Evolutionary conservation across 1,140 invertebrate species (phyloP).

Genomic region (Glomeris maerens): DNA sequence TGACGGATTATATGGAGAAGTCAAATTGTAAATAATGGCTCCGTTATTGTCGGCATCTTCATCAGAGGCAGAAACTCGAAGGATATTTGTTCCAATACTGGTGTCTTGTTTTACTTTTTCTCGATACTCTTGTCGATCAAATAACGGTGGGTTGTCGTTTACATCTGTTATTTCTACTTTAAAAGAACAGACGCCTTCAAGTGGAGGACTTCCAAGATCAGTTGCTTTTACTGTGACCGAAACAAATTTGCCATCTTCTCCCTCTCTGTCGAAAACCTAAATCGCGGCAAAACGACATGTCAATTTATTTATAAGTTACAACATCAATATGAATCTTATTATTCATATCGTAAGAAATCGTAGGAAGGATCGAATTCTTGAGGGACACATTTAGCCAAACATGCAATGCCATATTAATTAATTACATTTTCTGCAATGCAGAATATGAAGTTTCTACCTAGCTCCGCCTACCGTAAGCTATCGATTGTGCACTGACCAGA

Average conservation of each 20-base stretch:
- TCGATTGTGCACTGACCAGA: too few species aligned
- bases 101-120: slow-evolving; percentile 94
- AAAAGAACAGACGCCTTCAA: slow-evolving; percentile 89
- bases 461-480: too few species aligned
- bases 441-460: too few species aligned
- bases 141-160: slow-evolving; percentile 81
- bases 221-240: slow-evolving; percentile 91
- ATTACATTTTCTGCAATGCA: too few species aligned
- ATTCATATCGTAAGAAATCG: too few species aligned
- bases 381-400: too few species aligned
- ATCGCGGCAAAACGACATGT: too few species aligned
- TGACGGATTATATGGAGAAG: slow-evolving; percentile 63
- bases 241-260: slow-evolving; percentile 88
- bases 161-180: slow-evolving; percentile 92
- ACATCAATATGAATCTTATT: too few species aligned
- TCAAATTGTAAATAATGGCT: slow-evolving; percentile 62
- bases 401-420: too few species aligned
- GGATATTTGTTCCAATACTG: slow-evolving; percentile 83
- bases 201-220: slow-evolving; percentile 84
- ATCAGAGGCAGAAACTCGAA: slow-evolving; percentile 83
- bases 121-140: slow-evolving; percentile 90
- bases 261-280: slow-evolving; percentile 81
- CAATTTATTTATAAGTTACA: too few species aligned
- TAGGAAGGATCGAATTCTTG: too few species aligned
- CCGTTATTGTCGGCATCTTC: slow-evolving; percentile 93